Evolutionary conservation across 2,888 invertebrate species (phyloP).

Genomic region (Seira ritae): DNA sequence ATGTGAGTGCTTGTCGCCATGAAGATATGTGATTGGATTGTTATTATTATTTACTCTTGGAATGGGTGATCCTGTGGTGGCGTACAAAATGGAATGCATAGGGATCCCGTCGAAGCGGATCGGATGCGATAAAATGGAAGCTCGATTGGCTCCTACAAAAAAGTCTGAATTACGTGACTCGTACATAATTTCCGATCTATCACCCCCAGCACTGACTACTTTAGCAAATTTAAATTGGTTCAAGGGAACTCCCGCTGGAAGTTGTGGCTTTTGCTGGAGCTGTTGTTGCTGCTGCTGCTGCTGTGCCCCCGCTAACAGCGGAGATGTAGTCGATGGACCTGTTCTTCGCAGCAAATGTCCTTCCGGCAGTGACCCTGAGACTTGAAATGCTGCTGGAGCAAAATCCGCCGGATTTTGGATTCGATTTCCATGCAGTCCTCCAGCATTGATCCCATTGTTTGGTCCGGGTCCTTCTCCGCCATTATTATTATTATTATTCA

Average conservation of each 20-base stretch:
- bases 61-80: slow-evolving; percentile 63
- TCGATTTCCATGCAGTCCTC: slow-evolving; percentile 34
- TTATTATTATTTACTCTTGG: slow-evolving; percentile 27
- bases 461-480: not conserved
- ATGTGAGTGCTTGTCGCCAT: slow-evolving; percentile 24
- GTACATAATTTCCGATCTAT: slow-evolving; percentile 62
- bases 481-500: no score
- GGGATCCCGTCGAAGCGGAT: slow-evolving; percentile 67
- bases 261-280: slow-evolving; percentile 14
- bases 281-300: not conserved
- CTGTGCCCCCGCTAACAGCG: not conserved
- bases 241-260: slow-evolving; percentile 14
- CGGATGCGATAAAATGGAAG: slow-evolving; percentile 57
- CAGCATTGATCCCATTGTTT: not conserved
- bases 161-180: slow-evolving; percentile 64
- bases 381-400: slow-evolving; percentile 31
- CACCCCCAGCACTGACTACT: slow-evolving; percentile 45
- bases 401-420: slow-evolving; percentile 35
- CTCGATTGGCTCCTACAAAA: slow-evolving; percentile 64
- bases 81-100: slow-evolving; percentile 61
- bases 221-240: slow-evolving; percentile 45
- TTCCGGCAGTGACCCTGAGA: slow-evolving; percentile 39
- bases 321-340: slow-evolving; percentile 23
- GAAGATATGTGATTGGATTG: slow-evolving; percentile 34
- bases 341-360: slow-evolving; percentile 55